phyloP scores from a whole-genome alignment of 1,140 invertebrate species.

The Macrosteles quadrilineatus region DNA sequence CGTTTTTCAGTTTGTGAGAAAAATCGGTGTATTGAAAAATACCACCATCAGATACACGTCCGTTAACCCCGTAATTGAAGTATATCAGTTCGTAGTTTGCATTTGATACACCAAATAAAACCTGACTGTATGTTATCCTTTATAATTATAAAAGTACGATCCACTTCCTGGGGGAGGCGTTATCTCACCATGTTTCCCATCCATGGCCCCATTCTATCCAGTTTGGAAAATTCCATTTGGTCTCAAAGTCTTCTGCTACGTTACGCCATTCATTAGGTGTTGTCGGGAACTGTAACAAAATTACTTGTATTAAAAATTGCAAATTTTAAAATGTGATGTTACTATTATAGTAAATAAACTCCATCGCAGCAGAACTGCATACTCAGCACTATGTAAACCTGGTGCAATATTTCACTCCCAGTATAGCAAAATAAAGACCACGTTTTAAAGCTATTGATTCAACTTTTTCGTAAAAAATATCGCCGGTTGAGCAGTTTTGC shows the following conservation, averaged over 20 bases:
- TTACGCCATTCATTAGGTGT: conserved; percentile 7
- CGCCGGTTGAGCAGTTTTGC: no score
- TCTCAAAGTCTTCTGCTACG: conserved; percentile 39
- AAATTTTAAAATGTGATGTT: no score
- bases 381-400: no score
- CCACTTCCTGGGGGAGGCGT: conserved; percentile 42
- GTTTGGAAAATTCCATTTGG: conserved; percentile 50
- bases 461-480: no score
- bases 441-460: no score
- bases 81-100: conserved; percentile 46
- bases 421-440: no score
- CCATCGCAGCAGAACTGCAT: no score
- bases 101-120: background rate
- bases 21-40: conserved; percentile 41
- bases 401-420: no score
- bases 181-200: conserved; percentile 51
- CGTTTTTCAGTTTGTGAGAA: conserved; percentile 36
- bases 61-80: conserved; percentile 44
- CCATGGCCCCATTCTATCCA: conserved; percentile 49
- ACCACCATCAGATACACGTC: conserved; percentile 46
- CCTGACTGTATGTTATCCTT: conserved; percentile 31
- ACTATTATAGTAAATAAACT: no score
- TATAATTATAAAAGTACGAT: conserved; percentile 50
- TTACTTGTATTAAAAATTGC: no score
- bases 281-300: conserved; percentile 16